These are phyloP conservation scores for Spea multiplicata DNA, from an alignment of 2,113 vertebrate species.

Conservation along the genomic window DNA sequence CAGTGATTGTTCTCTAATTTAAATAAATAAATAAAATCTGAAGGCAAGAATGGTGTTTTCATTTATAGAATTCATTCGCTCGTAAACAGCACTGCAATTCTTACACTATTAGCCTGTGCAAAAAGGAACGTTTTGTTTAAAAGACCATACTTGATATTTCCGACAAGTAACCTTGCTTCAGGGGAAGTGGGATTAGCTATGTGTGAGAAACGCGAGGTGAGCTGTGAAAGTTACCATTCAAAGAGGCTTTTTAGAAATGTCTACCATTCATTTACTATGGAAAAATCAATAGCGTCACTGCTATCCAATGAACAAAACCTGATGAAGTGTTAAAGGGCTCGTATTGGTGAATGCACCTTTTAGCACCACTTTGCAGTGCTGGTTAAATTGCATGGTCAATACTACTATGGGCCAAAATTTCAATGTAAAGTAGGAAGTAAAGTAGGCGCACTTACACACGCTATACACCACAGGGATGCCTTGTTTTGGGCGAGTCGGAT, in stretches of 20 bases:
- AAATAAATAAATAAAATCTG: background rate
- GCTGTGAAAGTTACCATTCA: background rate
- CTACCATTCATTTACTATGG: background rate
- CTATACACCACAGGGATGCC: no score
- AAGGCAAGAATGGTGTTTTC: background rate
- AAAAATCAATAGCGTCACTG: background rate
- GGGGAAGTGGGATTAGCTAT: background rate
- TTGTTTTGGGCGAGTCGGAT: no score
- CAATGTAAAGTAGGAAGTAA: no score
- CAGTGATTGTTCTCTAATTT: background rate
- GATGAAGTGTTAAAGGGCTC: no score
- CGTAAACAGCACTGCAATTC: background rate
- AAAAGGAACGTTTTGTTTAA: background rate
- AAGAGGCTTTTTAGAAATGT: background rate
- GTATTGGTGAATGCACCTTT: no score
- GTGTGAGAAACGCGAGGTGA: background rate
- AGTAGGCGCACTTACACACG: no score
- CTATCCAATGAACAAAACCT: no score
- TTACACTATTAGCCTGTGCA: background rate
- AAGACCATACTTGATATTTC: background rate
- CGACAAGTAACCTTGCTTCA: background rate
- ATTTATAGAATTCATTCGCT: background rate
- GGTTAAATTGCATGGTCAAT: no score
- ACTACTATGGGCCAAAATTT: no score
- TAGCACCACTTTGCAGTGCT: no score